phyloP scores from a whole-genome alignment of 1,140 invertebrate genomes.

The Acromyrmex echinatior region DNA sequence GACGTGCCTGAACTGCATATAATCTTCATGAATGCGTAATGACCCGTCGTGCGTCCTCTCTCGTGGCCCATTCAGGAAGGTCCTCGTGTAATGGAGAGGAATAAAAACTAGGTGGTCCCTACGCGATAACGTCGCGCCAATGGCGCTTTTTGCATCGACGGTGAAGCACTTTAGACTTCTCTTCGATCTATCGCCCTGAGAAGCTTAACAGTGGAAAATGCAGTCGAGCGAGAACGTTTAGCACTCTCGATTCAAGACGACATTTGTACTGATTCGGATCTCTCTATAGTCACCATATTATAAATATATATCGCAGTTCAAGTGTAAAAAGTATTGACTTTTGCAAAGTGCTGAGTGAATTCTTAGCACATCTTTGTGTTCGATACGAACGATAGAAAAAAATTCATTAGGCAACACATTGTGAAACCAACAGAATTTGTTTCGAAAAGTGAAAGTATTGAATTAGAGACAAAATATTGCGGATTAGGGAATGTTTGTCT shows the following conservation, averaged over 20 bases:
- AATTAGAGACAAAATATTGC: slow-evolving; percentile 22
- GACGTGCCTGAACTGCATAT: slow-evolving; percentile 80
- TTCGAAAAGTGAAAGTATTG: not conserved
- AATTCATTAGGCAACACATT: too few species aligned
- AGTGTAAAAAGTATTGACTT: not conserved
- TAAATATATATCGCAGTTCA: not conserved
- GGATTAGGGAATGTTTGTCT: slow-evolving; percentile 5
- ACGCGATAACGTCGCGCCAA: slow-evolving; percentile 29
- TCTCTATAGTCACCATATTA: not conserved
- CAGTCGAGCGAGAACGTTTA: slow-evolving; percentile 64
- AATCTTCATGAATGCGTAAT: slow-evolving; percentile 83
- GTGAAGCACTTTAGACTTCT: slow-evolving; percentile 51
- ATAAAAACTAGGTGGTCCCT: slow-evolving; percentile 65
- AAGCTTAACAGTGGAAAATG: slow-evolving; percentile 62
- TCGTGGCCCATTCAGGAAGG: slow-evolving; percentile 61
- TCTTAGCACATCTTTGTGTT: not conserved
- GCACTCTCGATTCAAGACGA: slow-evolving; percentile 15
- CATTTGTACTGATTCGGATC: slow-evolving; percentile 16
- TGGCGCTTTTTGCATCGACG: slow-evolving; percentile 37
- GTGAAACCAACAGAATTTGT: not conserved
- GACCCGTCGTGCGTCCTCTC: slow-evolving; percentile 67
- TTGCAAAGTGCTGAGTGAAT: not conserved
- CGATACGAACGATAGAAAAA: not conserved
- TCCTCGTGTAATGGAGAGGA: slow-evolving; percentile 69
- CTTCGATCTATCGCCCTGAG: slow-evolving; percentile 13